Percentiles rank a stretch among this genome's conserved stretches.
Evolutionary conservation across 2,113 vertebrate genomes (phyloP).

Genomic region (Leptobrachium ailaonicum): DNA sequence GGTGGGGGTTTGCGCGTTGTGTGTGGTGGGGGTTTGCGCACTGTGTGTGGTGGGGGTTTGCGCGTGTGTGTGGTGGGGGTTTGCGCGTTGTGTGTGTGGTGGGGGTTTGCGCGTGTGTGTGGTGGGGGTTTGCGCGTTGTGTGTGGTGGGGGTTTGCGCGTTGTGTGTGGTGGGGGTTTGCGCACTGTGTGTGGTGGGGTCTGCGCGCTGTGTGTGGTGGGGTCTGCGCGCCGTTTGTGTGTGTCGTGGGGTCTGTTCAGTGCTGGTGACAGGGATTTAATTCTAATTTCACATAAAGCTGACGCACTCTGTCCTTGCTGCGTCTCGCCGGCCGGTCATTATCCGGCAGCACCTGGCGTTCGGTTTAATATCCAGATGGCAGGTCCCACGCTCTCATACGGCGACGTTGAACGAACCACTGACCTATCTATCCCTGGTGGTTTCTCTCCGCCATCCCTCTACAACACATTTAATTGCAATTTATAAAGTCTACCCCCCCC

Average conservation of each 20-base stretch:
- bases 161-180: slow-evolving; percentile 18
- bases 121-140: not conserved
- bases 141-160: slow-evolving; percentile 58
- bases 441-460: too few relatives aligned
- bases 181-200: not conserved
- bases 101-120: not conserved
- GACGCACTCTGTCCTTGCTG: too few relatives aligned
- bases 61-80: slow-evolving; percentile 46
- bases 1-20: not conserved
- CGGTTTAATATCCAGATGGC: too few relatives aligned
- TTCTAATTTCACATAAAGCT: too few relatives aligned
- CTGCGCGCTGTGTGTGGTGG: not conserved
- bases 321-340: too few relatives aligned
- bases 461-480: too few relatives aligned
- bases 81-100: not conserved
- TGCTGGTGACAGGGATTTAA: slow-evolving; percentile 14
- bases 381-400: too few relatives aligned
- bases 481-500: too few relatives aligned
- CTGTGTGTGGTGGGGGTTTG: not conserved
- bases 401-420: too few relatives aligned
- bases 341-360: too few relatives aligned
- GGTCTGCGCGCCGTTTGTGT: not conserved
- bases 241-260: slow-evolving; percentile 59
- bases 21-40: not conserved
- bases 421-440: too few relatives aligned